Evolutionary conservation across 2,113 vertebrate genomes (phyloP).

Genomic region (Rhynchomys soricoides): DNA sequence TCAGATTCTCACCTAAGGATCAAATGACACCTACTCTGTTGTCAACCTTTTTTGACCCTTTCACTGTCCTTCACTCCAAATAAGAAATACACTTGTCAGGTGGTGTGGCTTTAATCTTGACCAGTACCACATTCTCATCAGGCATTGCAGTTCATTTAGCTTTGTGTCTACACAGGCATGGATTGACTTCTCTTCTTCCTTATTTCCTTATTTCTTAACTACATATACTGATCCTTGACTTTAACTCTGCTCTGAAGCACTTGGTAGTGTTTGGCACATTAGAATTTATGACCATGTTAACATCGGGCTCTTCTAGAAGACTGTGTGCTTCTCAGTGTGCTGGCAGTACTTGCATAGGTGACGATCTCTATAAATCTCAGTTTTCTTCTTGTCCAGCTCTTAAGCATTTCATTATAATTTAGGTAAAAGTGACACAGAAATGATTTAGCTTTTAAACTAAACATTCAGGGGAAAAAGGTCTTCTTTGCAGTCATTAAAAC

Average conservation of each 20-base stretch:
- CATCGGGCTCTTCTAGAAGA: background rate
- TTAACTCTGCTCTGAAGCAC: background rate
- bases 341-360: background rate
- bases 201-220: slow-evolving; percentile 1
- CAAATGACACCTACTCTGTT: background rate
- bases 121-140: background rate
- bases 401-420: background rate
- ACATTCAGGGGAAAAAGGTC: background rate
- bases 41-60: background rate
- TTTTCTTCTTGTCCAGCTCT: background rate
- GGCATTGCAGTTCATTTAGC: background rate
- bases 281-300: background rate
- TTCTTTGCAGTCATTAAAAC: background rate
- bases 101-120: background rate
- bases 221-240: background rate
- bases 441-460: background rate
- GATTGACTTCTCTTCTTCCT: background rate
- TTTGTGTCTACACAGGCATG: background rate
- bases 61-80: background rate
- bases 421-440: background rate
- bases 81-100: background rate
- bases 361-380: background rate
- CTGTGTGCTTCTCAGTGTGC: background rate
- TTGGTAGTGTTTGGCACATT: background rate
- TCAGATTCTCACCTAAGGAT: background rate